Conservation (phyloP, 1,140 invertebrate species). For the Leguminivora glycinivorella region DNA sequence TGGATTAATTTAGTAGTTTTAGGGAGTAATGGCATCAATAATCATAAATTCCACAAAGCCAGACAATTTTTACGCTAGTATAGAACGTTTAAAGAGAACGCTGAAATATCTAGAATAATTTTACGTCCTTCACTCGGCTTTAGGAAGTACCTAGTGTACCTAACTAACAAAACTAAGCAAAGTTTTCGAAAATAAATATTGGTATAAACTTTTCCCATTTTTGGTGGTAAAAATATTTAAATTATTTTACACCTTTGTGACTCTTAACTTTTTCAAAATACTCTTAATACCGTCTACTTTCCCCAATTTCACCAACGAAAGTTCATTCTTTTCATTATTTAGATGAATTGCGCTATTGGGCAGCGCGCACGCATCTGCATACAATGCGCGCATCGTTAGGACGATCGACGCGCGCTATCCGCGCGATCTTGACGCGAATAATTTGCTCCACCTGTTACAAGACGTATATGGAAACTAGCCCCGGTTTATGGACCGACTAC, state of each 20-base stretch:
- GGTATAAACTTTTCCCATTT: no score
- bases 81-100: no score
- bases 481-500: constrained; percentile 38
- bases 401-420: constrained; percentile 53
- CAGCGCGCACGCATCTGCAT: constrained; percentile 52
- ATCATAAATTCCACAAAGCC: not conserved
- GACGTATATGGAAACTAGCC: constrained; percentile 47
- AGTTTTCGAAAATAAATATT: no score
- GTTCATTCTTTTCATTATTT: constrained; percentile 7
- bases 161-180: no score
- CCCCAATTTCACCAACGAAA: not conserved
- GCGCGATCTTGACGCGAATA: constrained; percentile 39
- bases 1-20: not conserved
- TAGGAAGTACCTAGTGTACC: no score
- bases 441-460: constrained; percentile 42
- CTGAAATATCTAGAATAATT: no score
- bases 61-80: no score
- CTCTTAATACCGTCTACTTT: not conserved
- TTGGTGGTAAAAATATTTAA: no score
- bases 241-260: no score
- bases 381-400: constrained; percentile 68
- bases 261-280: no score
- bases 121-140: no score
- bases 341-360: constrained; percentile 7
- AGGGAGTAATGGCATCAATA: not conserved